phyloP scores from a whole-genome alignment of 2,113 vertebrate genomes.

The Dicentrarchus labrax region DNA sequence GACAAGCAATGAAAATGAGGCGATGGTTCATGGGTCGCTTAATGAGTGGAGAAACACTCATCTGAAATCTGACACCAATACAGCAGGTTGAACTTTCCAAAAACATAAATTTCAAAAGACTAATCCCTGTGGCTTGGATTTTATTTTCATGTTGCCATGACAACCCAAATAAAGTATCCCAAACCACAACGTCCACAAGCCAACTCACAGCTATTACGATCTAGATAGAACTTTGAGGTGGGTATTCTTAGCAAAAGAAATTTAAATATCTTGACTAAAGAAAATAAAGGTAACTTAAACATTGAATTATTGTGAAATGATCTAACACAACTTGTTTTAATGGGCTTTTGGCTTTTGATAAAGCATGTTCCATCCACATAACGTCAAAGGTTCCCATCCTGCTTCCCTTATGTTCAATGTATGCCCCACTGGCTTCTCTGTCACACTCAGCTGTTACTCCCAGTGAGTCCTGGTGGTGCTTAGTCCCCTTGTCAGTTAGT shows the following conservation, averaged over 20 bases:
- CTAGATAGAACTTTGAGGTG: neutral
- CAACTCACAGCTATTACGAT: neutral
- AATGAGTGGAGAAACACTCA: neutral
- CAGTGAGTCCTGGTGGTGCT: constrained; percentile 7
- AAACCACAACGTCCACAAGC: neutral
- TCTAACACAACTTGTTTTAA: neutral
- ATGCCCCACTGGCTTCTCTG: neutral
- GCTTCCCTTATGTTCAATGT: neutral
- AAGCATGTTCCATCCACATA: neutral
- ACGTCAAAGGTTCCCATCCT: neutral
- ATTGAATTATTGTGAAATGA: neutral
- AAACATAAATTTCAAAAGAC: neutral
- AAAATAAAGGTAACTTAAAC: neutral
- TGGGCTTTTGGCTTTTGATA: neutral
- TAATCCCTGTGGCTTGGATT: neutral
- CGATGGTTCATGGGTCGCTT: neutral
- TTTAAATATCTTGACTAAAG: neutral
- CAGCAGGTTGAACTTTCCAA: neutral
- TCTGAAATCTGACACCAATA: neutral
- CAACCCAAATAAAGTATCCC: neutral
- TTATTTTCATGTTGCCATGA: neutral
- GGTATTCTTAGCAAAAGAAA: neutral
- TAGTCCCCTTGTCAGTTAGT: constrained; percentile 28
- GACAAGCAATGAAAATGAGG: neutral
- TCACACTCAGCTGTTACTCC: constrained; percentile 5